These are phyloP conservation scores for Sternarchorhynchus goeldii DNA, from an alignment of 2,797 vertebrate genomes.

Conservation along the genomic window DNA sequence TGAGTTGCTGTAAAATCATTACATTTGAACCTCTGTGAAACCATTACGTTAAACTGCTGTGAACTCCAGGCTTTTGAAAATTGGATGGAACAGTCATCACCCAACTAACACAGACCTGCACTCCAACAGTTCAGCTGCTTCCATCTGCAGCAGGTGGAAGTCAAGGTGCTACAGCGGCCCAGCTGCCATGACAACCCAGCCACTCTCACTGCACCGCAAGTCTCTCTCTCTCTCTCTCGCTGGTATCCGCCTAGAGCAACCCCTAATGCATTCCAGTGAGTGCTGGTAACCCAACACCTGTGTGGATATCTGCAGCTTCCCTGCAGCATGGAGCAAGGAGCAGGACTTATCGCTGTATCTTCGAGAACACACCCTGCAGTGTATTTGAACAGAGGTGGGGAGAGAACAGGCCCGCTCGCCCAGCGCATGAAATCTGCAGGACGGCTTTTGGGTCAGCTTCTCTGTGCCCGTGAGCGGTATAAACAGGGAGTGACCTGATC, in stretches of 20 bases:
- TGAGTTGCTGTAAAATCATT: no score
- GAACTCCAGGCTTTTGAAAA: no score
- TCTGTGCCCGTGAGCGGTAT: not conserved
- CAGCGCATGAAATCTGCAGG: conserved; percentile 8
- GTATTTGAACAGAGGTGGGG: conserved; percentile 34
- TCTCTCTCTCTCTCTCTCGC: not conserved
- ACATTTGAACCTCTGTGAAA: no score
- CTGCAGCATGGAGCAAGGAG: conserved; percentile 20
- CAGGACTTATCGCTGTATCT: conserved; percentile 20
- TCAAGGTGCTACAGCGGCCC: not conserved
- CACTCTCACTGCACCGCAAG: not conserved
- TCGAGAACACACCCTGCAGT: conserved; percentile 31
- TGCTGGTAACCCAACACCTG: conserved; percentile 25
- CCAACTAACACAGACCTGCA: no score
- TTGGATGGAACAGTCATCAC: no score
- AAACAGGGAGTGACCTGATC: not conserved
- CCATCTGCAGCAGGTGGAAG: not conserved
- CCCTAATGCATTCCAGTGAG: not conserved
- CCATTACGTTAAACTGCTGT: no score
- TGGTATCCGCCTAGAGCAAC: not conserved
- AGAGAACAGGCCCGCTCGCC: conserved; percentile 2
- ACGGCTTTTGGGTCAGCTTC: conserved; percentile 27
- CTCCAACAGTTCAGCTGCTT: not conserved
- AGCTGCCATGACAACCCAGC: not conserved
- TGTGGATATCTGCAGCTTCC: conserved; percentile 4